A percentile compares a stretch with the other conserved stretches of the same genome.
Conservation (phyloP, 2,113 vertebrate genomes). For the Diglossa brunneiventris region DNA sequence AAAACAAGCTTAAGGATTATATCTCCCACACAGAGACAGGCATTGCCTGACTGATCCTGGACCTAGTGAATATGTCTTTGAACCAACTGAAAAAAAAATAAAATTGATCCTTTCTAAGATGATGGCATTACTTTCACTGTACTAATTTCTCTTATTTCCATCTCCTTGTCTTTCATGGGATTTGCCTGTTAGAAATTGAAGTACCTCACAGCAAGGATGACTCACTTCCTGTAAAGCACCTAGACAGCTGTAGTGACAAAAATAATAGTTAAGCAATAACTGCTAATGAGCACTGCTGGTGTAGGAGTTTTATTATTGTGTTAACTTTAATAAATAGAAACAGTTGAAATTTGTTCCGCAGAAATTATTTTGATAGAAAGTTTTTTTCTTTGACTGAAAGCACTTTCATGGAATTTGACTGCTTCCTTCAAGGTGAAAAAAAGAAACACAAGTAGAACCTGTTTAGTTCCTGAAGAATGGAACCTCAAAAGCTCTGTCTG, state of each 20-base stretch:
- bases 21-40: not conserved
- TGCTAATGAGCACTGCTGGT: not conserved
- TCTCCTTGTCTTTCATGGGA: not conserved
- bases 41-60: not conserved
- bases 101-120: not conserved
- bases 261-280: not conserved
- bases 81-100: not conserved
- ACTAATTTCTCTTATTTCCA: not conserved
- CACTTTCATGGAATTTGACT: not conserved
- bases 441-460: not conserved
- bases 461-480: not conserved
- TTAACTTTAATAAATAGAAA: slow-evolving; percentile 2
- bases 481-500: not conserved
- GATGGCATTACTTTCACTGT: not conserved
- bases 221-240: not conserved
- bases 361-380: not conserved
- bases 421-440: not conserved
- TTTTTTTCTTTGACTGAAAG: not conserved
- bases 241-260: not conserved
- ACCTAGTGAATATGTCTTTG: not conserved
- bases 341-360: not conserved
- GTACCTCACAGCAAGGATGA: not conserved
- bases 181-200: not conserved
- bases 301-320: not conserved
- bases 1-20: not conserved